Percentiles rank a stretch among this genome's conserved stretches.
phyloP scores from a whole-genome alignment of 2,113 vertebrate species.

The Corythornis madagascariensis region DNA sequence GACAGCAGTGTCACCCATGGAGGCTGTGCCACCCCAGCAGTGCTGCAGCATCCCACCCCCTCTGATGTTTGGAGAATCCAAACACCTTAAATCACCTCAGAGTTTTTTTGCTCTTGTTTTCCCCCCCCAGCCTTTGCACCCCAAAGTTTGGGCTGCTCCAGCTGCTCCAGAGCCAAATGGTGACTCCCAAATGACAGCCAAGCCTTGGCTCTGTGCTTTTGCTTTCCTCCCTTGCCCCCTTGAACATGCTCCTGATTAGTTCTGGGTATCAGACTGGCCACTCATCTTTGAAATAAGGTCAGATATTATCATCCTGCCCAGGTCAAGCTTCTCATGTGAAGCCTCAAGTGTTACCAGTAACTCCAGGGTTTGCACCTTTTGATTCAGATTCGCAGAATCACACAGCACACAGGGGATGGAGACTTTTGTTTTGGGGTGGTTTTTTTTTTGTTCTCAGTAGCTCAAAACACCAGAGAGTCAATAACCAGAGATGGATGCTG shows the following conservation, averaged over 20 bases:
- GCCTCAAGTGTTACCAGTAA: neutral
- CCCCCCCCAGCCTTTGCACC: neutral
- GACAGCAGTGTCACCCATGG: neutral
- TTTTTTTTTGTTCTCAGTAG: neutral
- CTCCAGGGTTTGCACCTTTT: neutral
- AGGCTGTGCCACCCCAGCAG: neutral
- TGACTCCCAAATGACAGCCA: neutral
- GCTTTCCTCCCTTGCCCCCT: neutral
- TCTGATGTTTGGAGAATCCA: constrained; percentile 51
- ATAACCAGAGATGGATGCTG: neutral
- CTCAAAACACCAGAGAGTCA: neutral
- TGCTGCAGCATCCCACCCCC: neutral
- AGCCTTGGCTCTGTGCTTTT: neutral
- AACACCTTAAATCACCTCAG: constrained; percentile 32
- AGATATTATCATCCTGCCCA: neutral
- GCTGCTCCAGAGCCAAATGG: fast-evolving
- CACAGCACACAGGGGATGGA: neutral
- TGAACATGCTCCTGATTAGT: neutral
- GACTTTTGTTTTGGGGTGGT: neutral
- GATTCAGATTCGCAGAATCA: constrained; percentile 23
- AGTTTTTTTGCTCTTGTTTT: neutral
- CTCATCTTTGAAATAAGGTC: neutral
- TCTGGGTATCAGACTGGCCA: neutral
- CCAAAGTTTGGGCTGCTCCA: neutral
- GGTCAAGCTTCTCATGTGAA: neutral